Evolutionary conservation across 2,797 vertebrate genomes (phyloP).

Genomic region (Peromyscus attwateri): DNA sequence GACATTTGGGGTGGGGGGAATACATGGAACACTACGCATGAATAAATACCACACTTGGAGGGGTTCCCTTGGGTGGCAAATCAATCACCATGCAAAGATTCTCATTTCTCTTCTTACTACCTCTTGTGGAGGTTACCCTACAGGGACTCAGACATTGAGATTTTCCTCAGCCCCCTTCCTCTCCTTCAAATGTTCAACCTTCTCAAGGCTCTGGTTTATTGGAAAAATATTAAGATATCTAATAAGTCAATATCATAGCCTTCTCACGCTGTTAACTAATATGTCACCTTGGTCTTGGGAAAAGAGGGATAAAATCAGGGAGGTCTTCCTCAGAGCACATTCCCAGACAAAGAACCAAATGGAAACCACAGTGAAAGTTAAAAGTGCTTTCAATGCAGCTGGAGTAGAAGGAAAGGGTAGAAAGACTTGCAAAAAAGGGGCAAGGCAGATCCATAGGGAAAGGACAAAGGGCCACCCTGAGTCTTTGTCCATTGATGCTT

Average conservation of each 20-base stretch:
- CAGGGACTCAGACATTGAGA: not conserved
- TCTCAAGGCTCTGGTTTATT: conserved; percentile 24
- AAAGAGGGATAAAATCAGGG: not conserved
- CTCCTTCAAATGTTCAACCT: not conserved
- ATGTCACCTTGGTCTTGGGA: not conserved
- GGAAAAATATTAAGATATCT: not conserved
- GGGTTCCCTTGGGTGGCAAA: conserved; percentile 35
- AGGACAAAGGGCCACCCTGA: not conserved
- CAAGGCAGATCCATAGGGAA: not conserved
- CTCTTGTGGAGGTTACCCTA: not conserved
- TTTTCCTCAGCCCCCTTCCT: not conserved
- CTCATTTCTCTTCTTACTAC: not conserved
- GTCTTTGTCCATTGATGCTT: not conserved
- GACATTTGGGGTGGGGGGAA: conserved; percentile 54
- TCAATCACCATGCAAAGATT: not conserved
- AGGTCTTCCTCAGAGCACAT: not conserved
- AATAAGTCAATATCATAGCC: not conserved
- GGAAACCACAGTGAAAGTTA: not conserved
- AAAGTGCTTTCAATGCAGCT: not conserved
- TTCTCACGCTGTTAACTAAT: not conserved
- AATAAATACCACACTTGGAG: conserved; percentile 41
- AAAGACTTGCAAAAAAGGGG: not conserved
- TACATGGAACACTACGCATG: not conserved
- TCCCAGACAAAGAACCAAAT: not conserved
- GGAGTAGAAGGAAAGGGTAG: not conserved